Evolutionary conservation across 2,888 invertebrate species (phyloP).

Genomic region (Melanostoma scalare): DNA sequence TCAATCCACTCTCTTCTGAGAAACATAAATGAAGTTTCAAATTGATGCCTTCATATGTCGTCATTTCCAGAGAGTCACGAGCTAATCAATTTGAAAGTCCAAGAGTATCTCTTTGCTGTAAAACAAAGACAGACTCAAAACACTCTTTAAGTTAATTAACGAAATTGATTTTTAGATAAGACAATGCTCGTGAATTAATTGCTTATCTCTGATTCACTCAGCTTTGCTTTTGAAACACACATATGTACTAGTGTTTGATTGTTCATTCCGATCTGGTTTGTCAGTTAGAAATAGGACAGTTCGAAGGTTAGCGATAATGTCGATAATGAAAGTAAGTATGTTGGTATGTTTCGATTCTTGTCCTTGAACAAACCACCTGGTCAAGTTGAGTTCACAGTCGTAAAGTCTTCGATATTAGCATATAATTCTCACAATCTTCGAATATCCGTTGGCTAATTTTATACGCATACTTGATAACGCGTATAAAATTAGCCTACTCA

Average conservation of each 20-base stretch:
- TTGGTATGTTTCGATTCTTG: not conserved
- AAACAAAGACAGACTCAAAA: not conserved
- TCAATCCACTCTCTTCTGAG: not conserved
- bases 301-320: not conserved
- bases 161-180: conserved; percentile 20
- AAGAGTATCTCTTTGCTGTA: conserved; percentile 4
- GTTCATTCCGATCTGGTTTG: not conserved
- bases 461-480: too few species aligned
- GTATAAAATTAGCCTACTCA: too few species aligned
- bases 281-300: conserved; percentile 18
- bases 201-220: not conserved
- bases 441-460: too few species aligned
- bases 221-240: too few species aligned
- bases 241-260: not conserved
- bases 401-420: too few species aligned
- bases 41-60: conserved; percentile 35
- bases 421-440: too few species aligned
- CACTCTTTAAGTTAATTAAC: conserved; percentile 28
- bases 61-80: conserved; percentile 13
- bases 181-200: conserved; percentile 32
- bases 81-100: conserved; percentile 31
- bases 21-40: conserved; percentile 7
- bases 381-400: too few species aligned
- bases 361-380: too few species aligned
- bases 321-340: not conserved